Base-by-base conservation (phyloP, 2,113 vertebrate species). In the Solenodon paradoxus region DNA sequence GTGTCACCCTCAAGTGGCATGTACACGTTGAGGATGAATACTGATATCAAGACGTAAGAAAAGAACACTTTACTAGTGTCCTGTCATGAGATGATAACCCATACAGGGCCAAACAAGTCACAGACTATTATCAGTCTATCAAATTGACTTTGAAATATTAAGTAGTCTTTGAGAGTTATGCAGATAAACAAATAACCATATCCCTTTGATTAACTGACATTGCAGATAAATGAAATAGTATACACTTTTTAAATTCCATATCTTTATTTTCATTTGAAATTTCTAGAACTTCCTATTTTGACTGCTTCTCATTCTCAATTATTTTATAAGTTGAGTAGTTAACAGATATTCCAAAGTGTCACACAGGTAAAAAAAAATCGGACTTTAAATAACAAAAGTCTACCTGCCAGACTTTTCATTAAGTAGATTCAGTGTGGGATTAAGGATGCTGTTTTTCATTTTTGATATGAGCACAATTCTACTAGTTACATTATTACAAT, bases 361-460 rank as follows among this genome's bases (percentile, higher is more conserved):
- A 83, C 19, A 94, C 2, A 45, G 20, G 49, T 30, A 57, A 92
- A 90, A 90, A 84, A 71, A 57, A 87, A 84, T 32, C 79, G 45
- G 40, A 57, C 17, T 17, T 55, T 42, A 88, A 85, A 82, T 47
- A 63, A 75, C 63, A 79, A 22, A 20, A 72, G 22, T 83, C 68
- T 69, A 75, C 28, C 63, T 85, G 51, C 15, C 45, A 53, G 28
- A 28, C 57, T 93, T 95, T 45, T 96, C 57, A 91, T 74, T 94
- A 94, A 96, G 49, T 80, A 22, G 28, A 86, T 32, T 91, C 88
- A 80, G n/a, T 61, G 15, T 71, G 10, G 30, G 5, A 91, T 95
- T 94, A 94, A 88, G 40, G 69, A 40, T 82, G 15, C 38, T 91
- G 77, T 80, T 79, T 96, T 96, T 94, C 78, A 91, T 57, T 79